These are phyloP conservation scores for Apodemus agrarius DNA, from an alignment of 2,797 vertebrate species.

Conservation along the genomic window DNA sequence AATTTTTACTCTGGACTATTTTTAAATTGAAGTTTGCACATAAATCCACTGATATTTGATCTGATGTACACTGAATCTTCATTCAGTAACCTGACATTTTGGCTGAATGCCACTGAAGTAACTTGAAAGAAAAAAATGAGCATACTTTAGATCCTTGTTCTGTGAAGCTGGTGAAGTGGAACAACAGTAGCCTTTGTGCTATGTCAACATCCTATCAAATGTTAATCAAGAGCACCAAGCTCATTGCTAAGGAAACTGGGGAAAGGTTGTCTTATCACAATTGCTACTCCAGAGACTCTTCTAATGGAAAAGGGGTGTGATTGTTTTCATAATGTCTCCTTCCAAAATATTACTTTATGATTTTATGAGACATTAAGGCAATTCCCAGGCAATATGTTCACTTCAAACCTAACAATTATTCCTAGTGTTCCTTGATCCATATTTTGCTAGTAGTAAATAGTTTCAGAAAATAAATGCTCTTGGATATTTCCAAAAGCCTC, in stretches of 20 bases:
- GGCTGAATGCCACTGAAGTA: conserved; percentile 18
- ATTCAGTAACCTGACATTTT: neutral
- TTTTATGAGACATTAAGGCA: neutral
- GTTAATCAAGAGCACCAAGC: neutral
- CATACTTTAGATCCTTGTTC: neutral
- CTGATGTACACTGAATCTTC: neutral
- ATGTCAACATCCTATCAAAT: neutral
- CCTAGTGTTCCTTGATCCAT: neutral
- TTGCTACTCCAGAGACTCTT: neutral
- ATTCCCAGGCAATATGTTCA: neutral
- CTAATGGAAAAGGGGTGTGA: neutral
- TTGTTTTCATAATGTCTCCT: neutral
- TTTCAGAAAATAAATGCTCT: neutral
- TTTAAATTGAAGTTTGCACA: neutral
- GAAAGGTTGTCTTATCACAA: neutral
- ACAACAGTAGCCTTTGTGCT: neutral
- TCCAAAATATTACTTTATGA: neutral
- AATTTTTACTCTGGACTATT: neutral
- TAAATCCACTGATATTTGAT: neutral
- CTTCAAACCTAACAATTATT: neutral
- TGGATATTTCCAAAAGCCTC: neutral
- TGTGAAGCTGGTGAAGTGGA: conserved; percentile 10
- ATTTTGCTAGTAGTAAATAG: neutral
- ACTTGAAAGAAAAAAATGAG: neutral
- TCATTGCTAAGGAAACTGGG: neutral